A percentile compares a stretch with the other conserved stretches of the same genome.
These are phyloP conservation scores for Caretta caretta DNA, from an alignment of 2,113 vertebrate species.

Conservation along the genomic window DNA sequence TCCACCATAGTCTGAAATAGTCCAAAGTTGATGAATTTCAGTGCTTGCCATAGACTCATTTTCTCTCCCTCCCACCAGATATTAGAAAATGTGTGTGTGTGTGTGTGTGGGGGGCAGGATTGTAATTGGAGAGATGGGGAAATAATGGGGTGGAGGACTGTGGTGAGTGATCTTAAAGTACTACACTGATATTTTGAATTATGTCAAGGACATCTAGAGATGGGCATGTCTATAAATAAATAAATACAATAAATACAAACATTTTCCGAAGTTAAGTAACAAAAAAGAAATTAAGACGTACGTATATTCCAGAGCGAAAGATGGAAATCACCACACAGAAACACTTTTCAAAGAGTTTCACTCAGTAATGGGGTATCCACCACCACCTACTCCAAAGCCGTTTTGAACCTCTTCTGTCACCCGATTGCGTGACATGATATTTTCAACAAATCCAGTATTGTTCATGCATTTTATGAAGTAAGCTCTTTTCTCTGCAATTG, in stretches of 20 bases:
- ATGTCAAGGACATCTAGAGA: neutral
- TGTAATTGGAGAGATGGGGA: neutral
- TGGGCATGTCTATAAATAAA: fast-evolving
- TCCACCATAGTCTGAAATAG: neutral
- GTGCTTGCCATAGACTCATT: neutral
- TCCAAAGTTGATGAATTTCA: neutral
- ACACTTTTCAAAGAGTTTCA: neutral
- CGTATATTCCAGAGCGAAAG: neutral
- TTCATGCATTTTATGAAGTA: slow-evolving; percentile 3
- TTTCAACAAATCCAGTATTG: slow-evolving; percentile 4
- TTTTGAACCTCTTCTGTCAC: neutral
- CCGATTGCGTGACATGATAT: neutral
- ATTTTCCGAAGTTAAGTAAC: neutral
- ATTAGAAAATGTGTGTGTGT: no score
- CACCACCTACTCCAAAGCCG: neutral
- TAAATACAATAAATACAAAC: neutral
- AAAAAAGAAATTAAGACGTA: neutral
- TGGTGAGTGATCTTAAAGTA: neutral
- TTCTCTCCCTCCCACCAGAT: neutral
- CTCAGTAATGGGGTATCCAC: neutral
- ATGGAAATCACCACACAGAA: neutral
- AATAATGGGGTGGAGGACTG: neutral
- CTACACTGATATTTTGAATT: neutral
- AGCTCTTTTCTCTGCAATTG: neutral
- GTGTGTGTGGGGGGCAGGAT: neutral